These are phyloP conservation scores for Acanthococcus lagerstroemiae DNA, from an alignment of 2,888 invertebrate genomes.

Conservation along the genomic window DNA sequence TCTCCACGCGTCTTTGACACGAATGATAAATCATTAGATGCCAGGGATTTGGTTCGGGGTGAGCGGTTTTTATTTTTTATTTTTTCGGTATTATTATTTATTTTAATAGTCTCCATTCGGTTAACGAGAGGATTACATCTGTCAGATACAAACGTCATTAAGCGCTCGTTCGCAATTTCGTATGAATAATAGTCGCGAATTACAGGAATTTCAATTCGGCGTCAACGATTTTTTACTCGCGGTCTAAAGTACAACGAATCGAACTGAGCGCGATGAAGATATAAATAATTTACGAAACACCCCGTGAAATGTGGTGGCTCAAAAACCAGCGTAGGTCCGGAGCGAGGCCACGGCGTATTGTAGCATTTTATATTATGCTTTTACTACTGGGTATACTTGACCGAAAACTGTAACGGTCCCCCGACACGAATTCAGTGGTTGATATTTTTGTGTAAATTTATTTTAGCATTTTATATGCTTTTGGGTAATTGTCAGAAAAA, in stretches of 20 bases:
- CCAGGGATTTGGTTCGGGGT: background rate
- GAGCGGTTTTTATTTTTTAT: background rate
- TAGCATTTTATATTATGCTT: no score
- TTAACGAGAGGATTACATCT: conserved; percentile 23
- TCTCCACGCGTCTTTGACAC: conserved; percentile 17
- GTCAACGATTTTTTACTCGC: conserved; percentile 2
- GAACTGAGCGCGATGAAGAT: background rate
- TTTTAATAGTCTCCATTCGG: conserved; percentile 14
- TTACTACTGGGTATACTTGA: no score
- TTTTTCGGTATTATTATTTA: background rate
- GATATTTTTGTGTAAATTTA: no score
- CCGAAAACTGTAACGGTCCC: no score
- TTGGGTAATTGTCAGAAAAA: no score
- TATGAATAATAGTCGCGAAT: conserved; percentile 15
- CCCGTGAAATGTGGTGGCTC: no score
- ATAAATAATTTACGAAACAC: no score
- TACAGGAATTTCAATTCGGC: conserved; percentile 8
- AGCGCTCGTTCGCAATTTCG: conserved; percentile 14
- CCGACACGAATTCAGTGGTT: no score
- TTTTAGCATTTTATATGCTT: no score
- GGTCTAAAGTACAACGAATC: background rate
- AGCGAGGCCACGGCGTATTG: no score
- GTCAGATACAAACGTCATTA: conserved; percentile 24
- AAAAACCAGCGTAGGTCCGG: no score
- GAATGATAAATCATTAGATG: conserved; percentile 17